Evolutionary conservation across 2,888 invertebrate species (phyloP), one percentile per base, ranked within the genome.

Genomic region (Perdita meconis): DNA sequence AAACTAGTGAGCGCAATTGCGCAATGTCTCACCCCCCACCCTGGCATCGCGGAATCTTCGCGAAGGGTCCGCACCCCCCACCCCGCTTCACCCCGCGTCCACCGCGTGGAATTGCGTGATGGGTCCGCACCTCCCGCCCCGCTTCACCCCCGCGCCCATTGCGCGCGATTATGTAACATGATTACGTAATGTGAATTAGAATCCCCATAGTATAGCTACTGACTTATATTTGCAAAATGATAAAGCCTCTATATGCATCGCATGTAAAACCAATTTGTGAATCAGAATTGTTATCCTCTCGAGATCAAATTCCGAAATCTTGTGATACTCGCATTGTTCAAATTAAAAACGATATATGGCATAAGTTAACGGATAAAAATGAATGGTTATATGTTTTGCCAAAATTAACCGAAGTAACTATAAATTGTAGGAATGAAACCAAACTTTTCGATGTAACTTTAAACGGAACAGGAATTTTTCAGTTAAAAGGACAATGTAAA

Each of bases 231-330:
- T 64, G 68, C 16, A 69, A 70, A 59, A 36, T 60, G n/a, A 38
- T 19, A 2, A 68, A 47, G 19, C 75, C 75, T 24, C 65, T 75
- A 16, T 61, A 59, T 26, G 34, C 70, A 13, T 30, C 51, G 8
- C 38, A 59, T 16, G 47, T 47, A n/a, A 55, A 59, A 55, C 57
- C 65, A 40, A 69, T 42, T 55, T 65, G 75, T 8, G 60, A 70
- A 47, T 59, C 50, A 19, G 68, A 75, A 50, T 34, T 70, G 5
- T 34, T 75, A 36, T 38, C 51, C 12, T 34, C 69, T n/a, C 12
- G 12, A n/a, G 38, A 47, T 6, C 26, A 50, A 36, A 30, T 71
- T n/a, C 65, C 64, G 30, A 40, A 65, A 65, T 53, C 64, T 55
- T 65, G 53, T 24, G 55, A 55, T n/a, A 42, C 26, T n/a, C 44